A percentile compares a stretch with the other conserved stretches of the same genome.
These are phyloP conservation scores for Alectura lathami DNA, from an alignment of 2,113 vertebrate genomes.

Conservation along the genomic window DNA sequence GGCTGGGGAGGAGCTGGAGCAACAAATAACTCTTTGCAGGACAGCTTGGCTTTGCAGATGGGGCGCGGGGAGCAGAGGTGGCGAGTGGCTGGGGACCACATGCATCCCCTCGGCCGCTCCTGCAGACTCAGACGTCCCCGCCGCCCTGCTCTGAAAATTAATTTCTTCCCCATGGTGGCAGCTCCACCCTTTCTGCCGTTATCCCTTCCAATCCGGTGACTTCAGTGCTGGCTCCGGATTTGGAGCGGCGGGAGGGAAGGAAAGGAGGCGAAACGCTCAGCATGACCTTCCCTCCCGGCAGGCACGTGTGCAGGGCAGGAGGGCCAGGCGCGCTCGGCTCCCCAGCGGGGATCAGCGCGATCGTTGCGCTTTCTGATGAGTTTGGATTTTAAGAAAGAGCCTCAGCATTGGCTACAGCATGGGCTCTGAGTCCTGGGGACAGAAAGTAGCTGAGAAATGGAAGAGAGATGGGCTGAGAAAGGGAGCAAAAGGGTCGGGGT, in stretches of 20 bases:
- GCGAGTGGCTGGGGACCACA: accelerated
- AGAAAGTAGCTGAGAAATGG: background rate
- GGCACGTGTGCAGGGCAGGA: accelerated
- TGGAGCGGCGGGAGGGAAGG: conserved; percentile 30
- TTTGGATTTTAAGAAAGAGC: background rate
- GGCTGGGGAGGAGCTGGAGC: background rate
- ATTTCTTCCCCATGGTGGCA: background rate
- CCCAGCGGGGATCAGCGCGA: background rate
- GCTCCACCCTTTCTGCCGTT: conserved; percentile 52
- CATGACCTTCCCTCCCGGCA: background rate
- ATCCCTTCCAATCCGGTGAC: conserved; percentile 35
- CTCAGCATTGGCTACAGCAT: background rate
- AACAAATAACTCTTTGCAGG: background rate
- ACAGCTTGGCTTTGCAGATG: background rate
- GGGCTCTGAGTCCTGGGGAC: background rate
- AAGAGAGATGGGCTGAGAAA: background rate
- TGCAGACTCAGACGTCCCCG: accelerated
- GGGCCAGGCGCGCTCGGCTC: background rate
- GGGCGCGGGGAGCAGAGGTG: background rate
- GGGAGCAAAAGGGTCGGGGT: background rate
- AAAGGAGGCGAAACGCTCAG: conserved; percentile 50
- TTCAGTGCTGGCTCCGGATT: conserved; percentile 28
- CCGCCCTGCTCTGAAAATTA: background rate
- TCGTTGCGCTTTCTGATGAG: no score
- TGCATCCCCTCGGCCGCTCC: background rate